Conservation (phyloP, 2,797 vertebrate species). For the Capromys pilorides region DNA sequence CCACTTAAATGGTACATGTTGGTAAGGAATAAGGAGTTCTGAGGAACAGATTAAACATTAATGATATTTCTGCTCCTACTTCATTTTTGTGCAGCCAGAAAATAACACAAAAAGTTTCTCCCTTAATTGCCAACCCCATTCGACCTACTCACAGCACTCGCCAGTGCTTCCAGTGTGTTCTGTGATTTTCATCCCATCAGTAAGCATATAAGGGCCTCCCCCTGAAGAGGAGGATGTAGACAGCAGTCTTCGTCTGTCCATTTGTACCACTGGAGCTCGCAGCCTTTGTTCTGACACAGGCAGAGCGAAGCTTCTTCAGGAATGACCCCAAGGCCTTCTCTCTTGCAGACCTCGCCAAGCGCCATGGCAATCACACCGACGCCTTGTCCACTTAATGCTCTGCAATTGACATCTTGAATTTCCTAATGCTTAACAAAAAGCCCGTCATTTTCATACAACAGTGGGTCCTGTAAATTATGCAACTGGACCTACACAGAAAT, state of each 20-base stretch:
- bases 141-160: neutral
- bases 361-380: neutral
- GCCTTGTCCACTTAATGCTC: neutral
- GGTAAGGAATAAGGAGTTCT: slow-evolving; percentile 11
- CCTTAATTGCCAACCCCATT: neutral
- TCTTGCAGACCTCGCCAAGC: neutral
- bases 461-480: neutral
- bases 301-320: neutral
- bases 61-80: neutral
- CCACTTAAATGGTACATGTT: neutral
- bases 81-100: neutral
- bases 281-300: neutral
- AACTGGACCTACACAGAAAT: neutral
- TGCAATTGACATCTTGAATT: neutral
- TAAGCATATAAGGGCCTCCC: neutral
- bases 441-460: neutral
- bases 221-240: neutral
- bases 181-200: neutral
- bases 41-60: slow-evolving; percentile 5
- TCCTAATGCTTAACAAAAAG: neutral
- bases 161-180: neutral
- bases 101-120: neutral
- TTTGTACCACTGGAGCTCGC: neutral
- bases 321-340: neutral
- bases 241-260: neutral